Base-by-base conservation (phyloP, 1,140 invertebrate species). In the Heliconius hewitsoni region DNA sequence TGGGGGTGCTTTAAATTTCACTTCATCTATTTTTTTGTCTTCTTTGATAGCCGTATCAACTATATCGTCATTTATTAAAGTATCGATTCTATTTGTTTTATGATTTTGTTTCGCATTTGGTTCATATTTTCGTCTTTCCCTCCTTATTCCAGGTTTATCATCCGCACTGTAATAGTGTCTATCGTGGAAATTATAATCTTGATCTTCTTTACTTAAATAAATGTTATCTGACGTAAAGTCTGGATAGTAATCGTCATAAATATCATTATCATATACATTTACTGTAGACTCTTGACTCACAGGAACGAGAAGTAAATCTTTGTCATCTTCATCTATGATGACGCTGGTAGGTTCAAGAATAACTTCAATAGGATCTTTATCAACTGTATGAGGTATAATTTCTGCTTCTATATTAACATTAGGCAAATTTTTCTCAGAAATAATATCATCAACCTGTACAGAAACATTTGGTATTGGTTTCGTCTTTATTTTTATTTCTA, bases 171-270 rank as follows among this genome's bases (percentile, higher is more conserved):
- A 90, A 76, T 84, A 86, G 76, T 90, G 85, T 78, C 85, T 85
- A 19, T 89, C 85, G 74, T 88, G 82, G 50, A 86, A 84, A 79
- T 86, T 87, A 16, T 82, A 42, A 11, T 85, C 80, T 39, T 84
- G 80, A 77, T 90, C 90, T 80, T 90, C 86, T 74, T 83, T 83
- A 23, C 86, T 89, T 66, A 81, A 81, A 70, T 86, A 87, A 42
- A 81, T 74, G 71, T 89, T 88, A 57, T 88, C 87, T 60, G 74
- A 82, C 55, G 78, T 87, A 57, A 92, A 93, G 77, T 89, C 86
- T 8, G 91, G 91, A 78, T 91, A 92, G 76, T 93, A 93, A 66
- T 92, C 91, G 42, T 91, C 87, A 11, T 82, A 42, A 19, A 89
- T 50, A 70, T 84, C 77, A 74, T 87, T 74, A 4, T 81, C 73